These are phyloP conservation scores for Cettia cetti DNA, from an alignment of 2,113 vertebrate species.

Conservation along the genomic window DNA sequence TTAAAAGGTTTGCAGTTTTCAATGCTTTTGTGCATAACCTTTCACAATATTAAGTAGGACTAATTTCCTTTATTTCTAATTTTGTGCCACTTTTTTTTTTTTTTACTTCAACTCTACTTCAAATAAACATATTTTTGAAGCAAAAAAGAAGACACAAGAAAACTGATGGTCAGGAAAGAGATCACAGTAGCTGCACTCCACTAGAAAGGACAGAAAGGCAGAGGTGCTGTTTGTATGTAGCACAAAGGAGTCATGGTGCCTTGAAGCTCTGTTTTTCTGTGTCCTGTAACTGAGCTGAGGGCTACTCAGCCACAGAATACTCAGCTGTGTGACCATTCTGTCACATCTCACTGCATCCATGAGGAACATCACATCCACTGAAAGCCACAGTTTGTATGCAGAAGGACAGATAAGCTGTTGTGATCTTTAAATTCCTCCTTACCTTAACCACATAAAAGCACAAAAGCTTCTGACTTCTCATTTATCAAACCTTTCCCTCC, in stretches of 20 bases:
- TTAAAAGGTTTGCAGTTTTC: background rate
- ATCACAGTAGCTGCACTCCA: background rate
- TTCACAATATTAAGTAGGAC: background rate
- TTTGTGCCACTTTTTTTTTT: background rate
- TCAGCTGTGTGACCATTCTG: background rate
- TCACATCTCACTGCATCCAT: background rate
- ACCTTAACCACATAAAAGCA: background rate
- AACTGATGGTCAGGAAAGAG: background rate
- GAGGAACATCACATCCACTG: background rate
- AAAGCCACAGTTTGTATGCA: background rate
- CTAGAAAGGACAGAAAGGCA: background rate
- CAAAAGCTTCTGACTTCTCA: background rate
- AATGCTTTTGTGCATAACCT: background rate
- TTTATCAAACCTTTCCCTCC: background rate
- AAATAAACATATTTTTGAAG: background rate
- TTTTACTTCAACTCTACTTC: background rate
- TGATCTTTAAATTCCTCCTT: background rate
- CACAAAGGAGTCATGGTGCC: background rate
- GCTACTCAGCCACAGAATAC: background rate
- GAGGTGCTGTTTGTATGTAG: background rate
- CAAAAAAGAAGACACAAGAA: background rate
- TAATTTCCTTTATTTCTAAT: background rate
- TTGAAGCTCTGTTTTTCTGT: background rate
- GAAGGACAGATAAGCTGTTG: background rate
- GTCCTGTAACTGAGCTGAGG: background rate